Base-by-base conservation (phyloP, 2,888 invertebrate species). In the Andrena trimmerana region DNA sequence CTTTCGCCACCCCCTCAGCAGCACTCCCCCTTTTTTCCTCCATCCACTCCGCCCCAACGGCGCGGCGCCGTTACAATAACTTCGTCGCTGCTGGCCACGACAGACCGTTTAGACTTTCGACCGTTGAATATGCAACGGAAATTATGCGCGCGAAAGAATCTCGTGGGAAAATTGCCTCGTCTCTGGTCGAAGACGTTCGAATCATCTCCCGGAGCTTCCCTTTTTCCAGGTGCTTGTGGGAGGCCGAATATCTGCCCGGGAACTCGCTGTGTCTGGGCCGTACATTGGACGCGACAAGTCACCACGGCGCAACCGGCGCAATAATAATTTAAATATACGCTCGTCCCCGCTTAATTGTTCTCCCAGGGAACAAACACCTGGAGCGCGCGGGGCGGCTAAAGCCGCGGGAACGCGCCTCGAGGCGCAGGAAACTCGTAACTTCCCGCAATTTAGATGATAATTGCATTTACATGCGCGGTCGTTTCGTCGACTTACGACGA, bases 101-200 rank as follows among this genome's bases (percentile, higher is more conserved):
- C 90, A 88, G 90, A 86, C 83, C 85, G 83, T 88, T 88, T 81
- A 88, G 86, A 87, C 84, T 88, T 88, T 81, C 86, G 86, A 86
- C 84, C 88, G 89, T 85, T 91, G 91, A 91, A 91, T 91, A 89
- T 91, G 90, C 90, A 91, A 89, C 88, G 88, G 88, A 89, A 91
- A 91, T 90, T 88, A 86, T 74, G 59, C 69, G 72, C 62, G 69
- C 60, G 60, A 60, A 67, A 79, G 66, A 71, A 71, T 83, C 66
- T 36, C 65, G 42, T 54, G 68, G 29, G 67, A 79, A 69, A 73
- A 74, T 74, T 54, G 50, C 52, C 27, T 20, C 29, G 8, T 60
- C 10, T 20, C 31, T 27, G 70, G 8, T 24, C 70, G 48, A 65
- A 60, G 29, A 60, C 57, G n/a, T 29, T 20, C 24, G 42, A 13